Conservation (phyloP, 2,113 vertebrate species). For the Leiothrix lutea region DNA sequence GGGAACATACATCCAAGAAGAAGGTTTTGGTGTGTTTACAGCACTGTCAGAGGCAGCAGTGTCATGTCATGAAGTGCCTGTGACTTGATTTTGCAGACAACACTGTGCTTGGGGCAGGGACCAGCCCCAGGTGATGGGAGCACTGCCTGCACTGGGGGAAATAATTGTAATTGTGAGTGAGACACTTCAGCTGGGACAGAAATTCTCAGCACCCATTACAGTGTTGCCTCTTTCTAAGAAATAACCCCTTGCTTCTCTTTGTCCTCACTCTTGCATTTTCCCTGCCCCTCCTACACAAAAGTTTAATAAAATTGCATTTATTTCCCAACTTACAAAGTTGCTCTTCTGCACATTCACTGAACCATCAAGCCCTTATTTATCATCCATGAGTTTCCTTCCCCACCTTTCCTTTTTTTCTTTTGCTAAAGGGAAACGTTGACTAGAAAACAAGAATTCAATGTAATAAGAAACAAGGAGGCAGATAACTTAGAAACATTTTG, state of each 20-base stretch:
- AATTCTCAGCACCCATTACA: not conserved
- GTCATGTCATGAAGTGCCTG: not conserved
- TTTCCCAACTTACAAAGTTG: not conserved
- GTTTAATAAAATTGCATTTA: not conserved
- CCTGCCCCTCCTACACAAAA: not conserved
- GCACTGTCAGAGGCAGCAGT: not conserved
- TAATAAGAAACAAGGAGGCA: not conserved
- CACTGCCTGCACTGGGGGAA: not conserved
- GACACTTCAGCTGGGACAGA: not conserved
- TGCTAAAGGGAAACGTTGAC: not conserved
- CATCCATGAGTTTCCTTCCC: not conserved
- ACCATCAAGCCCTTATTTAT: not conserved
- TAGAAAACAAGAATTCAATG: not conserved
- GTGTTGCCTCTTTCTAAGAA: not conserved
- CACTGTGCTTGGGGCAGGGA: not conserved
- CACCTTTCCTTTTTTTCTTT: not conserved
- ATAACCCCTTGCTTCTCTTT: not conserved
- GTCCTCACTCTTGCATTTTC: not conserved
- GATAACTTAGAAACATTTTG: not conserved
- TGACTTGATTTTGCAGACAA: slow-evolving; percentile 15
- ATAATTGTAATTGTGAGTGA: not conserved
- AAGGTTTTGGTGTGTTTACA: not conserved
- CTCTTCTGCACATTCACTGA: not conserved
- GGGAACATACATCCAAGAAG: not conserved
- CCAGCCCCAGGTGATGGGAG: slow-evolving; percentile 14